Conservation (phyloP, 2,797 vertebrate species). For the Philypnodon macrostomus region DNA sequence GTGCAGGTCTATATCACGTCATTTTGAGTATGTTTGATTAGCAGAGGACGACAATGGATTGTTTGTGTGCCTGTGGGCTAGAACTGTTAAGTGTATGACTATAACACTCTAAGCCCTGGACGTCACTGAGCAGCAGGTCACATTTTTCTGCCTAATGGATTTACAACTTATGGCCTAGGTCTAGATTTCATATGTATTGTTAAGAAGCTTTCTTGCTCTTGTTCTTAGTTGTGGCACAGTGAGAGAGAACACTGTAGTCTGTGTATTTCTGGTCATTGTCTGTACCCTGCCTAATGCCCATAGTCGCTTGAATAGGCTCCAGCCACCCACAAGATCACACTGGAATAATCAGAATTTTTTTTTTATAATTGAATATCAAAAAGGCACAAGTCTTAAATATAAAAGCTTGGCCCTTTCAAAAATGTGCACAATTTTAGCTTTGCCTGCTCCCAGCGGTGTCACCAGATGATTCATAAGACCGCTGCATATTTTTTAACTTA, state of each 20-base stretch:
- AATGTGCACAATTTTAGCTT: too few relatives aligned
- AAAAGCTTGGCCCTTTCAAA: too few relatives aligned
- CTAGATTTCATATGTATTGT: not conserved
- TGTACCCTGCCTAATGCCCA: too few relatives aligned
- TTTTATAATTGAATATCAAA: too few relatives aligned
- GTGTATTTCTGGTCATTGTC: too few relatives aligned
- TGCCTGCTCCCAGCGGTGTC: not conserved
- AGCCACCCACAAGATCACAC: too few relatives aligned
- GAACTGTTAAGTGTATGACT: slow-evolving; percentile 12
- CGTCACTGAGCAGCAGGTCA: slow-evolving; percentile 12
- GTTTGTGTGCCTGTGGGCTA: slow-evolving; percentile 22
- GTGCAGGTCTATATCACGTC: not conserved
- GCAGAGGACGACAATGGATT: slow-evolving; percentile 31
- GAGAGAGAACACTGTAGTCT: too few relatives aligned
- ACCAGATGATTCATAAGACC: not conserved
- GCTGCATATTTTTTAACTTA: not conserved
- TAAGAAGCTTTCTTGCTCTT: not conserved
- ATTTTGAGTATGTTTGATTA: slow-evolving; percentile 21
- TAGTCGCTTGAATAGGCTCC: too few relatives aligned
- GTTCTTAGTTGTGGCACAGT: too few relatives aligned
- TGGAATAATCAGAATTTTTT: too few relatives aligned
- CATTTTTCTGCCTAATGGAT: slow-evolving; percentile 15
- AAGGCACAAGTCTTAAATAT: too few relatives aligned
- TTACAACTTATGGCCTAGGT: slow-evolving; percentile 12
- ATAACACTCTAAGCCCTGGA: slow-evolving; percentile 9